phyloP scores from a whole-genome alignment of 64 coral and sea anemone genomes.

The Stichodactyla helianthus region DNA sequence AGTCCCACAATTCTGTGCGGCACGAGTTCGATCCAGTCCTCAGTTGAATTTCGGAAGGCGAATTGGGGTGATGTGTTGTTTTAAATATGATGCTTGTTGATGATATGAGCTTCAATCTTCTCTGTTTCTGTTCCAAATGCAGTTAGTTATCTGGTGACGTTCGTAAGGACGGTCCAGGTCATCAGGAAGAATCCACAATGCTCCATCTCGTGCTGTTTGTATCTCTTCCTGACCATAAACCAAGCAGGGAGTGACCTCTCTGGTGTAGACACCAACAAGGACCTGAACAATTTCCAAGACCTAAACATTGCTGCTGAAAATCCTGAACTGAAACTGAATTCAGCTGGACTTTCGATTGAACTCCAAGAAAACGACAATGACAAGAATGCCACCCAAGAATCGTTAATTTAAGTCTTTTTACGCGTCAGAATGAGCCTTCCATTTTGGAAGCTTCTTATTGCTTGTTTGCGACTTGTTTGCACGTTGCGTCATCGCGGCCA shows the following conservation, averaged over 20 bases:
- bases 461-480: too few species aligned
- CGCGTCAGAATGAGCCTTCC: too few species aligned
- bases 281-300: background rate
- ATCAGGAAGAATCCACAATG: background rate
- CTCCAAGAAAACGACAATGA: background rate
- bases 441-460: too few species aligned
- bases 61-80: too few species aligned
- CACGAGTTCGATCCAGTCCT: too few species aligned
- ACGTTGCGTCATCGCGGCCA: too few species aligned
- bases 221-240: background rate
- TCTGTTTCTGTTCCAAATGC: background rate
- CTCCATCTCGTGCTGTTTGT: background rate
- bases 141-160: background rate
- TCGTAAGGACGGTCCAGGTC: background rate
- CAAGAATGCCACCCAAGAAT: background rate
- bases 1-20: too few species aligned
- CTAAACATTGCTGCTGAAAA: background rate
- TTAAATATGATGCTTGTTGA: too few species aligned
- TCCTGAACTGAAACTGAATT: background rate
- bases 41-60: too few species aligned
- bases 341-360: background rate
- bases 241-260: background rate
- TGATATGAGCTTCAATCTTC: background rate
- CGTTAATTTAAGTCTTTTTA: background rate
- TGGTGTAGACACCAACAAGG: background rate